Base-by-base conservation (phyloP, 2,797 vertebrate genomes). In the Typhlichthys eigenmanni region DNA sequence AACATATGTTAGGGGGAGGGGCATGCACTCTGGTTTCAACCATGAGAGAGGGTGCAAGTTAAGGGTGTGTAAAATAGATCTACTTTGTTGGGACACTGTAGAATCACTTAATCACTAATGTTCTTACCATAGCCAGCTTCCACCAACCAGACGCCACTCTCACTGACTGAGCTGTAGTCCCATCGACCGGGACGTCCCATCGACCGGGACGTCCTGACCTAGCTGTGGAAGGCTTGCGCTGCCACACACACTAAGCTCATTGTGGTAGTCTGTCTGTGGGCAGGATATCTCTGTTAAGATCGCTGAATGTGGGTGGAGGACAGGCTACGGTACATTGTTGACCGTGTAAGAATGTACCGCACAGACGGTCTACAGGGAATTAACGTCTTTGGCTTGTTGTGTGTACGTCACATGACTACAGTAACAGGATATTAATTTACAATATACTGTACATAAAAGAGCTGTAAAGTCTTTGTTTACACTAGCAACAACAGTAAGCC, bases 221-320 rank as follows among this genome's bases (percentile, higher is more conserved):
- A 0, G 55, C 13, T 0, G 67, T 55, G 55, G 58, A 60, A 66
- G 53, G 69, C 64, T 58, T 17, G 8, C 16, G 5, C 75, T 13
- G 16, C 66, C 52, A 43, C 74, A 66, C 63, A 85, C 83, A 82
- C 47, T 69, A 5, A 62, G 55, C 68, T 69, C 57, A 77, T 80
- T 82, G 85, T 87, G 62, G 24, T 34, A 69, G 66, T 72, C 24
- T 77, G 77, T 68, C 79, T 75, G 46, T 50, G 56, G 62, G 75
- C 55, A 50, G 62, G 72, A 87, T 73, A 62, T 82, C 74, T 82
- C 71, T 83, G 78, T 85, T 76, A 69, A 74, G 61, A 49, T 16
- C 58, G 50, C 69, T 70, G 29, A 34, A 38, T 29, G 62, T 59
- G 60, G 6, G 11, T 58, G 17, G 45, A 54, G 60, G 14, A 16